Percentiles rank a stretch among this genome's conserved stretches.
Evolutionary conservation across 2,888 invertebrate genomes (phyloP).

Genomic region (Acanthosepion lycidas): DNA sequence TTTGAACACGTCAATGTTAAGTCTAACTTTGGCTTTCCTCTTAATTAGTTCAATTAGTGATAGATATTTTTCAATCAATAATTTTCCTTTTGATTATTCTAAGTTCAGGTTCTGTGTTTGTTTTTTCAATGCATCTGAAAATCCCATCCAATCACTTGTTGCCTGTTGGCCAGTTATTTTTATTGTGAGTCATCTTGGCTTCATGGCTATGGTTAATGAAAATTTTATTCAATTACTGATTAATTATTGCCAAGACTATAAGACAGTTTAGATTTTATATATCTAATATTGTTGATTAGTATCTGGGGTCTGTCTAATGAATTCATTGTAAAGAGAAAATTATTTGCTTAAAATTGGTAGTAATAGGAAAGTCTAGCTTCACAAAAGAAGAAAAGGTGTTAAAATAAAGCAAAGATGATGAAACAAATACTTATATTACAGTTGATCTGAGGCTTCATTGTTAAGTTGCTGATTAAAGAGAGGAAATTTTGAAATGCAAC

Average conservation of each 20-base stretch:
- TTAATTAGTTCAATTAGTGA: neutral
- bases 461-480: neutral
- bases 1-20: neutral
- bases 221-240: conserved; percentile 35
- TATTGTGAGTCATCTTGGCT: neutral
- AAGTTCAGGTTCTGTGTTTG: neutral
- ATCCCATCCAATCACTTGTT: neutral
- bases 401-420: neutral
- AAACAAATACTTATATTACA: neutral
- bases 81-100: neutral
- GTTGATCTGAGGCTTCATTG: neutral
- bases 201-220: neutral
- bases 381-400: neutral
- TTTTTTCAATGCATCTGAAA: neutral
- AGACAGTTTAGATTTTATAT: neutral
- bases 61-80: conserved; percentile 21
- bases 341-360: neutral
- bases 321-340: neutral
- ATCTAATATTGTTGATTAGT: neutral
- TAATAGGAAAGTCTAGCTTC: neutral
- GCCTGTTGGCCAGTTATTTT: neutral
- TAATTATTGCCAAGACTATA: neutral
- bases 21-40: conserved; percentile 8
- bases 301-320: neutral
- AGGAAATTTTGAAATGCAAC: neutral